Evolutionary conservation across 2,797 vertebrate species (phyloP).

Genomic region (Melopsittacus undulatus): DNA sequence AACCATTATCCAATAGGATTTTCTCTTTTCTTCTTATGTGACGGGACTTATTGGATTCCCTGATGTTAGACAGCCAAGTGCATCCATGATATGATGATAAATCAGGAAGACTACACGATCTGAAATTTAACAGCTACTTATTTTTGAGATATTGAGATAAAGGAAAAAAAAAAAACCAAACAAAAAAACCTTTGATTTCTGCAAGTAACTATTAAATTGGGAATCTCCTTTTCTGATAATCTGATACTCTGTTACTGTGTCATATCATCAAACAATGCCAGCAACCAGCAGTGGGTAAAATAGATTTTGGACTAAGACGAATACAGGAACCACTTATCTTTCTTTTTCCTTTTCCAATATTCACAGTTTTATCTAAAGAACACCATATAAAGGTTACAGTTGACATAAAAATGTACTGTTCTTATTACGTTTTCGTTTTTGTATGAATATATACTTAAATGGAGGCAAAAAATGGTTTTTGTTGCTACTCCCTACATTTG

Average conservation of each 20-base stretch:
- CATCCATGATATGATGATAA: slow-evolving; percentile 79
- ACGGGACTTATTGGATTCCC: slow-evolving; percentile 84
- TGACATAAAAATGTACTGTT: slow-evolving; percentile 73
- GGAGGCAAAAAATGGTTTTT: slow-evolving; percentile 40
- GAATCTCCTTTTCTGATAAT: slow-evolving; percentile 76
- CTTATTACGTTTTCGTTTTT: slow-evolving; percentile 72
- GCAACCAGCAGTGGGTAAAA: slow-evolving; percentile 75
- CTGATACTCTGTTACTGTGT: slow-evolving; percentile 69
- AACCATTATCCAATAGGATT: slow-evolving; percentile 80
- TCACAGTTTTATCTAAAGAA: slow-evolving; percentile 76
- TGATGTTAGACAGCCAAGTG: slow-evolving; percentile 81
- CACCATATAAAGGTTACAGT: slow-evolving; percentile 72
- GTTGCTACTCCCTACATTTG: slow-evolving; percentile 63
- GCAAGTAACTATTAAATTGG: slow-evolving; percentile 76
- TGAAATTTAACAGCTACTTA: slow-evolving; percentile 79
- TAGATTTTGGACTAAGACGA: slow-evolving; percentile 81
- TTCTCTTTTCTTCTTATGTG: slow-evolving; percentile 80
- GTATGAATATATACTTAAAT: slow-evolving; percentile 67
- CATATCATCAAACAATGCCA: slow-evolving; percentile 77
- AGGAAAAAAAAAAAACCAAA: slow-evolving; percentile 50
- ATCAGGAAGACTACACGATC: slow-evolving; percentile 78
- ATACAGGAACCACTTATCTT: slow-evolving; percentile 74
- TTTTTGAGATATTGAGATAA: slow-evolving; percentile 77
- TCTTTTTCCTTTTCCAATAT: slow-evolving; percentile 58
- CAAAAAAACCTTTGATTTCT: slow-evolving; percentile 55